These are phyloP conservation scores for Tetrapedia diversipes DNA, from an alignment of 2,888 invertebrate genomes.

Conservation along the genomic window DNA sequence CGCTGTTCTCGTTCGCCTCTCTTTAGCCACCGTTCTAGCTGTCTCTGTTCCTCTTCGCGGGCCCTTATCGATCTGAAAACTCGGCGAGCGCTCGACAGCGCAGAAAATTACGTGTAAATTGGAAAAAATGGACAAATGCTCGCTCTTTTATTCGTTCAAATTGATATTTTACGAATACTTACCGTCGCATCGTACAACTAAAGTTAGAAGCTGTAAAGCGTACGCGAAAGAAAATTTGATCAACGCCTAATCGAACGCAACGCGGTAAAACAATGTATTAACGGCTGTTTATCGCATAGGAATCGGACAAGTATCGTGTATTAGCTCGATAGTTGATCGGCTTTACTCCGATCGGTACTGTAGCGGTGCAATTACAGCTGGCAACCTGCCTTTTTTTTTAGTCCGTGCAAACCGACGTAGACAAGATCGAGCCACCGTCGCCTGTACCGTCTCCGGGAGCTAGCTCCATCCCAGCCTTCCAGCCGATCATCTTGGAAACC, in stretches of 20 bases:
- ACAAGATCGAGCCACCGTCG: conserved; percentile 59
- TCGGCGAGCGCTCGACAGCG: conserved; percentile 27
- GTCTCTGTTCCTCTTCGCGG: conserved; percentile 20
- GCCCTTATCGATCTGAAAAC: conserved; percentile 58
- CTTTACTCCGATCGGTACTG: too few relatives aligned
- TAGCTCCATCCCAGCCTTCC: conserved; percentile 35
- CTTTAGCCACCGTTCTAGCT: not conserved
- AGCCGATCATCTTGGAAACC: conserved; percentile 61
- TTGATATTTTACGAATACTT: too few relatives aligned
- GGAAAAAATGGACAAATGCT: too few relatives aligned
- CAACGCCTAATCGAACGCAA: too few relatives aligned
- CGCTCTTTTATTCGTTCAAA: too few relatives aligned
- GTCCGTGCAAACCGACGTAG: conserved; percentile 46
- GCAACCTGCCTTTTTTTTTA: conserved; percentile 38
- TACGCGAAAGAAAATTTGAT: too few relatives aligned
- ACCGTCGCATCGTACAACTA: too few relatives aligned
- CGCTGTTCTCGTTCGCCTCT: not conserved
- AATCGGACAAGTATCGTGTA: too few relatives aligned
- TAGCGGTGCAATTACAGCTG: not conserved
- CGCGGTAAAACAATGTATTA: too few relatives aligned
- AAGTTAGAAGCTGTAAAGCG: too few relatives aligned
- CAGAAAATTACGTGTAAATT: conserved; percentile 45
- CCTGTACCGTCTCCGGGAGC: conserved; percentile 47
- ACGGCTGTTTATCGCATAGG: too few relatives aligned
- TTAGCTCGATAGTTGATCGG: too few relatives aligned